A percentile compares a stretch with the other conserved stretches of the same genome.
Evolutionary conservation across 2,797 vertebrate species (phyloP).

Genomic region (Sebastes hubbsi): DNA sequence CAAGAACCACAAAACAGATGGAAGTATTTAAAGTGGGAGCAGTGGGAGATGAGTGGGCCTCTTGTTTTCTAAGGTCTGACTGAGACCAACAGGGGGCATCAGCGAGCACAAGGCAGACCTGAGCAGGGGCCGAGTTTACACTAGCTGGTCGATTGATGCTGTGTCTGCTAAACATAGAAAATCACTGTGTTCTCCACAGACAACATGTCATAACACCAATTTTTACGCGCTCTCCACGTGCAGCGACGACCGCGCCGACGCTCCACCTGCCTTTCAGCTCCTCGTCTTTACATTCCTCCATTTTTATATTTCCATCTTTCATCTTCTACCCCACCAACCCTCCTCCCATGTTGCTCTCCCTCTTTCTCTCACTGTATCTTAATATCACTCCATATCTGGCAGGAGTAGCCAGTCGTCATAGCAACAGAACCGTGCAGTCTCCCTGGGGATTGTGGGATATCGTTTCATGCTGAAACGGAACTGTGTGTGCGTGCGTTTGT

Average conservation of each 20-base stretch:
- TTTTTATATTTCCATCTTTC: constrained; percentile 30
- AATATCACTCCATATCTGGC: constrained; percentile 82
- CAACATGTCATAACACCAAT: constrained; percentile 14
- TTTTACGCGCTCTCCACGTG: neutral
- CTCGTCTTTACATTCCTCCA: neutral
- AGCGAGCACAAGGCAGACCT: constrained; percentile 12
- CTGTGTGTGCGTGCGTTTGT: constrained; percentile 55
- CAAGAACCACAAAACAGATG: constrained; percentile 23
- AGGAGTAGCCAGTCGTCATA: constrained; percentile 86
- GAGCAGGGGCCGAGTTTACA: constrained; percentile 23
- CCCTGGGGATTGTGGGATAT: constrained; percentile 85
- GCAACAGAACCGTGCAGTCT: constrained; percentile 84
- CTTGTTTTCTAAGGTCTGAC: constrained; percentile 12
- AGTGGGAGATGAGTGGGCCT: constrained; percentile 28
- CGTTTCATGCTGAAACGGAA: constrained; percentile 78
- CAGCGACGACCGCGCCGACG: neutral
- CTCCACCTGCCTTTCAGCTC: constrained; percentile 1
- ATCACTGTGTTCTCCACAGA: constrained; percentile 16
- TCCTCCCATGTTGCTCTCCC: constrained; percentile 52
- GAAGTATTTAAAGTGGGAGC: neutral
- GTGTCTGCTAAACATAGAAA: constrained; percentile 50
- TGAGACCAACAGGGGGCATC: constrained; percentile 57
- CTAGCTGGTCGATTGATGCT: constrained; percentile 38
- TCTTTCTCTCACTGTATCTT: constrained; percentile 76
- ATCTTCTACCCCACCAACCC: constrained; percentile 21